These are phyloP conservation scores for Chaunax sp. DNA, from an alignment of 2,797 vertebrate species.

Conservation along the genomic window DNA sequence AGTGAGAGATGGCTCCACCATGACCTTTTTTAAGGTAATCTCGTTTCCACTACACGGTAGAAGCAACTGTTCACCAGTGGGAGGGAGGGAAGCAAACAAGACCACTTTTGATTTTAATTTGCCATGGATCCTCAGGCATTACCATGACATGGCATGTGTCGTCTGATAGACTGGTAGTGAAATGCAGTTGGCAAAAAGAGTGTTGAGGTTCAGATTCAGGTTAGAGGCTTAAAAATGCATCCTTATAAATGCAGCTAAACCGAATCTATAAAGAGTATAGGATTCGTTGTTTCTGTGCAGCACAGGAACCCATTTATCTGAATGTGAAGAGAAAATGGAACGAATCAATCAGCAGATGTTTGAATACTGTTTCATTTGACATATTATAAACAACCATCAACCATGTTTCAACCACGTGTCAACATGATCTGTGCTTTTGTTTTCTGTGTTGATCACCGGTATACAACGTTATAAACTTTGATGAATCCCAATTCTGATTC, in stretches of 20 bases:
- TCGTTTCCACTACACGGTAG: background rate
- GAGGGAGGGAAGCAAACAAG: constrained; percentile 9
- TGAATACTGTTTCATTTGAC: constrained; percentile 15
- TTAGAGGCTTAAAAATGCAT: constrained; percentile 1
- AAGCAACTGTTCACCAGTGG: background rate
- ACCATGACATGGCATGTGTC: constrained; percentile 17
- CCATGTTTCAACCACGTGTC: background rate
- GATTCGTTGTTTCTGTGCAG: constrained; percentile 46
- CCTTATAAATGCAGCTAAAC: constrained; percentile 26
- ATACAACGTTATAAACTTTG: constrained; percentile 1
- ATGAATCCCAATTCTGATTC: constrained; percentile 32
- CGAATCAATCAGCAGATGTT: constrained; percentile 26
- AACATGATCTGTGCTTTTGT: constrained; percentile 1
- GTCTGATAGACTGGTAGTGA: no score
- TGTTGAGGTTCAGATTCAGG: no score
- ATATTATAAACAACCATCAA: constrained; percentile 9
- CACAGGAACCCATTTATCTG: constrained; percentile 24
- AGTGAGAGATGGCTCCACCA: constrained; percentile 95
- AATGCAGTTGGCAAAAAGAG: no score
- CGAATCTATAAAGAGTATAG: constrained; percentile 14
- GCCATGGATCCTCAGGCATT: constrained; percentile 19
- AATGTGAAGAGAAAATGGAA: constrained; percentile 47
- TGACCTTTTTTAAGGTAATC: constrained; percentile 98
- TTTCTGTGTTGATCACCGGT: background rate
- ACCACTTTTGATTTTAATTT: constrained; percentile 22